Evolutionary conservation across 1,140 invertebrate genomes (phyloP).

Genomic region (Lepidostoma basale): DNA sequence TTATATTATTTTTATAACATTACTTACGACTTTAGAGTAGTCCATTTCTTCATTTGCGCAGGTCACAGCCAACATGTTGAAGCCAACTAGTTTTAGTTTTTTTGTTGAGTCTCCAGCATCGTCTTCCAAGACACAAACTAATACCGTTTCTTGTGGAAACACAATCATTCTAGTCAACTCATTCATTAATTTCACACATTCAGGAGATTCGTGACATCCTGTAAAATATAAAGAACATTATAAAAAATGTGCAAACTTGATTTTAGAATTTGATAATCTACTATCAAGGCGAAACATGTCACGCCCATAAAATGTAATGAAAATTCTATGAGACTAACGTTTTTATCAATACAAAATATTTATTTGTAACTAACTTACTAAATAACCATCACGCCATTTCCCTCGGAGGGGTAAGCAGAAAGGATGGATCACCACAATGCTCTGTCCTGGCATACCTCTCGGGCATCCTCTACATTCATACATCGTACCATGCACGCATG

Average conservation of each 20-base stretch:
- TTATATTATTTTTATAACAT: background rate
- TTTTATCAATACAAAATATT: too few species aligned
- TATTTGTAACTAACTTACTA: background rate
- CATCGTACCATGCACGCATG: too few species aligned
- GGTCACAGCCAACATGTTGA: slow-evolving; percentile 28
- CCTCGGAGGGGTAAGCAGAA: too few species aligned
- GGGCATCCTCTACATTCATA: too few species aligned
- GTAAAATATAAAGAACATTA: background rate
- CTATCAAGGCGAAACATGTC: too few species aligned
- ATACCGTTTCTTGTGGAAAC: slow-evolving; percentile 30
- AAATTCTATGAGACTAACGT: too few species aligned
- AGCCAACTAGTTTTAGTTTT: slow-evolving; percentile 26
- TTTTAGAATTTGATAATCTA: background rate
- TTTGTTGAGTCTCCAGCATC: background rate
- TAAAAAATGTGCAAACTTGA: background rate
- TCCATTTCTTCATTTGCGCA: slow-evolving; percentile 3
- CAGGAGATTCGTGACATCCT: background rate
- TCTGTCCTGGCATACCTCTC: too few species aligned
- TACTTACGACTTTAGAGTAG: slow-evolving; percentile 29
- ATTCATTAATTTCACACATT: background rate
- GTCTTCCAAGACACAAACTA: slow-evolving; percentile 32
- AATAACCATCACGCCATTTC: too few species aligned
- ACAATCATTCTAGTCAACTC: background rate
- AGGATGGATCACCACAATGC: too few species aligned
- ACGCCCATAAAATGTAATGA: too few species aligned